These are phyloP conservation scores for Unio pictorum DNA, from an alignment of 2,888 invertebrate species.

Conservation along the genomic window DNA sequence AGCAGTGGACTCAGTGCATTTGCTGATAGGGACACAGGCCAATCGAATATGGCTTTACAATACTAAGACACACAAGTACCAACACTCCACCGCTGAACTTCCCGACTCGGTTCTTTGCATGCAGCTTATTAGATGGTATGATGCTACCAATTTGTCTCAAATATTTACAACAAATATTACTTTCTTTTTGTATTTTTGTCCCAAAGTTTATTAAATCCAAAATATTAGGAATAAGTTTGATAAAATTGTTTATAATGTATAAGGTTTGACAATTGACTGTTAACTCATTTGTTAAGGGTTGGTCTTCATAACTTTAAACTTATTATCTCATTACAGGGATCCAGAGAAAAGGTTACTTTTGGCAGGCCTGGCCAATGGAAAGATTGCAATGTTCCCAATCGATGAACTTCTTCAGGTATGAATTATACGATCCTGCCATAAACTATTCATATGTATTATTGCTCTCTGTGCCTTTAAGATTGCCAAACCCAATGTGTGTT, in stretches of 20 bases:
- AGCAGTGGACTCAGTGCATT: constrained; percentile 37
- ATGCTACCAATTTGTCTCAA: background rate
- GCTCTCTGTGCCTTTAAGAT: no score
- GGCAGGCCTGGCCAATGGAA: constrained; percentile 63
- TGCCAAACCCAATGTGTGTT: no score
- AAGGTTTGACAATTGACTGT: no score
- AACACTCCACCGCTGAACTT: constrained; percentile 45
- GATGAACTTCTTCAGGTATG: constrained; percentile 53
- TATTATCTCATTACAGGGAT: background rate
- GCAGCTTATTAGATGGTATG: constrained; percentile 17
- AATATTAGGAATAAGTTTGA: no score
- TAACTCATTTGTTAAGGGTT: no score
- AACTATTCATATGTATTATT: background rate
- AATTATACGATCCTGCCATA: background rate
- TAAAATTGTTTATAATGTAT: no score
- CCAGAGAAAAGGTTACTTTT: constrained; percentile 49
- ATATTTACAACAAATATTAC: no score
- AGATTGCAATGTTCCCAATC: constrained; percentile 50
- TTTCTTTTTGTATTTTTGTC: no score
- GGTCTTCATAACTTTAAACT: background rate
- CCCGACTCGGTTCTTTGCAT: constrained; percentile 62
- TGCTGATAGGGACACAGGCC: constrained; percentile 61
- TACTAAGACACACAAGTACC: constrained; percentile 34
- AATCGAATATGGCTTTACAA: constrained; percentile 62
- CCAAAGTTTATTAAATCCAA: no score